These are phyloP conservation scores for Ochlodes sylvanus DNA, from an alignment of 2,888 invertebrate genomes.

Conservation along the genomic window DNA sequence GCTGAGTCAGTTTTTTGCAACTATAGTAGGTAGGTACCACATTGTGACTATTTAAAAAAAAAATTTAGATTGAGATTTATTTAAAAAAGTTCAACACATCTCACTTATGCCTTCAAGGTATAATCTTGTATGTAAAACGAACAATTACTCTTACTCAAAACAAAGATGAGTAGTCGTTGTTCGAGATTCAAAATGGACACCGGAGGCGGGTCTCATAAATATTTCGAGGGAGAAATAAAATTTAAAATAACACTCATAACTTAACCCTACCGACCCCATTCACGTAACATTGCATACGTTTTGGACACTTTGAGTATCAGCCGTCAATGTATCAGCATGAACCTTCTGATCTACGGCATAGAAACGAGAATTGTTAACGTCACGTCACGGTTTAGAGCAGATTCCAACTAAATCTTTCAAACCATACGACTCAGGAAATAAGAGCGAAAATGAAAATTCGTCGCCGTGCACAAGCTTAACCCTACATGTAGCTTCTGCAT, in stretches of 20 bases:
- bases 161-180: slow-evolving; percentile 55
- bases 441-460: background rate
- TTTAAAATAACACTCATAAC: slow-evolving; percentile 71
- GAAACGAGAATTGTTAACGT: background rate
- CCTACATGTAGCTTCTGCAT: slow-evolving; percentile 28
- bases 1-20: too few species aligned
- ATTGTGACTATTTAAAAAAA: too few species aligned
- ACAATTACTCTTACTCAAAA: slow-evolving; percentile 52
- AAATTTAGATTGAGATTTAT: slow-evolving; percentile 25
- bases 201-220: slow-evolving; percentile 52
- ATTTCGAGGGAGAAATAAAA: slow-evolving; percentile 66
- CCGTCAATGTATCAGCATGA: slow-evolving; percentile 12
- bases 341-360: slow-evolving; percentile 22
- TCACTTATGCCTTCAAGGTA: slow-evolving; percentile 5
- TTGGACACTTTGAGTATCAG: slow-evolving; percentile 8
- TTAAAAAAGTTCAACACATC: slow-evolving; percentile 1
- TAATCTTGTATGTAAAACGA: slow-evolving; percentile 38
- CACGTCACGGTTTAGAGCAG: background rate
- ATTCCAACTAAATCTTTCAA: background rate
- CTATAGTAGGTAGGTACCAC: too few species aligned
- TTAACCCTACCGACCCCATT: slow-evolving; percentile 68
- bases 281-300: slow-evolving; percentile 42
- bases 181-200: slow-evolving; percentile 56
- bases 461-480: slow-evolving; percentile 17
- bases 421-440: slow-evolving; percentile 3